phyloP scores from a whole-genome alignment of 35 echinoderm and acorn worm genomes.

The Anneissia japonica region DNA sequence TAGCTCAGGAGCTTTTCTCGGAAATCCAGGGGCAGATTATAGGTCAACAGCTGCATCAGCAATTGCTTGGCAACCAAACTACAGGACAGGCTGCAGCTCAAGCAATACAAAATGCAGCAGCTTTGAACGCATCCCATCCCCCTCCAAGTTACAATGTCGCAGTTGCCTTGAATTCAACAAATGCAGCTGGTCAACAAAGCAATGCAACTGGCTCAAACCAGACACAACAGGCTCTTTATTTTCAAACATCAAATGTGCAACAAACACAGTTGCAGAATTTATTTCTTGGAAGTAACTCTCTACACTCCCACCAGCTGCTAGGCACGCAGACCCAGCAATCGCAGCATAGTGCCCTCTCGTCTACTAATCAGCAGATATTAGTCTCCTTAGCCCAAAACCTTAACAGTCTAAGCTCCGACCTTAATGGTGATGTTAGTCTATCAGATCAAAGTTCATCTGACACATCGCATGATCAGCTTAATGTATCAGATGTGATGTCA shows the following conservation, averaged over 20 bases:
- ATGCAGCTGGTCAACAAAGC: constrained; percentile 11
- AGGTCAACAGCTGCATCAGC: background rate
- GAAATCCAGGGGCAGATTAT: background rate
- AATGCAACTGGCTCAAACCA: background rate
- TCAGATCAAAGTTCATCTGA: background rate
- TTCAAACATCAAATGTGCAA: background rate
- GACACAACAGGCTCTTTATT: constrained; percentile 12
- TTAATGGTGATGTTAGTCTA: background rate
- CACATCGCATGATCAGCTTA: background rate
- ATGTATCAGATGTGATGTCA: background rate
- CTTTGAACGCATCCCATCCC: constrained; percentile 62
- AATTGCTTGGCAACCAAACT: constrained; percentile 34
- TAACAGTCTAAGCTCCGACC: background rate
- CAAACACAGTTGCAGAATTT: background rate
- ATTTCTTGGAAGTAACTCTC: background rate
- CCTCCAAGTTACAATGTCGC: constrained; percentile 90
- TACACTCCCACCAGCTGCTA: background rate
- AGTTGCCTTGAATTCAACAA: constrained; percentile 55
- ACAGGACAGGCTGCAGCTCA: constrained; percentile 56
- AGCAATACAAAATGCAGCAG: constrained; percentile 72
- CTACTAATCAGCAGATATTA: background rate
- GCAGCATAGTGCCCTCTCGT: background rate
- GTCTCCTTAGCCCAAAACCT: background rate
- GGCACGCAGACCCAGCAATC: background rate
- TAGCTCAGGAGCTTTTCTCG: background rate